phyloP scores from a whole-genome alignment of 2,797 vertebrate species.

The Dermochelys coriacea region DNA sequence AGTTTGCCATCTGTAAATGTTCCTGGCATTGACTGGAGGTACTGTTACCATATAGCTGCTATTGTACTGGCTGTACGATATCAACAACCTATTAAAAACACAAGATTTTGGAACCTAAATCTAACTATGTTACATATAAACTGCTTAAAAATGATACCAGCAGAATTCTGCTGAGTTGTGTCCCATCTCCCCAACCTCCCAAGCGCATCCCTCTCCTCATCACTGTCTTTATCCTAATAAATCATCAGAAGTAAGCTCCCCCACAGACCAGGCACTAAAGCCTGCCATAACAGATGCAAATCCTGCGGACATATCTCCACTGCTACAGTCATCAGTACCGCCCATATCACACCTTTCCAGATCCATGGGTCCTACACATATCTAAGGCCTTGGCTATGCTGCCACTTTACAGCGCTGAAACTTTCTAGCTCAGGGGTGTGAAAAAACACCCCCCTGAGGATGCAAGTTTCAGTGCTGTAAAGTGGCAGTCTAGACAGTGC shows the following conservation, averaged over 20 bases:
- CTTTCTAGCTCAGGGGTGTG: too few relatives aligned
- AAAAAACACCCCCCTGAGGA: too few relatives aligned
- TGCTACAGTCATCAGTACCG: not conserved
- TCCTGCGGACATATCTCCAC: too few relatives aligned
- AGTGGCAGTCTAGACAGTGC: too few relatives aligned
- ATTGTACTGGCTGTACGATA: slow-evolving; percentile 5
- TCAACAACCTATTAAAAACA: slow-evolving; percentile 27
- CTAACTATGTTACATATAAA: not conserved
- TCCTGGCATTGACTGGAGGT: not conserved
- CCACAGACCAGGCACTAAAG: too few relatives aligned
- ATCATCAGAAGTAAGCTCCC: too few relatives aligned
- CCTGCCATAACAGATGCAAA: too few relatives aligned
- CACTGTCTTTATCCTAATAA: not conserved
- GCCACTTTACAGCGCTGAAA: too few relatives aligned
- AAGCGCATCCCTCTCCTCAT: slow-evolving; percentile 33
- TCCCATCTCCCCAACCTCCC: not conserved
- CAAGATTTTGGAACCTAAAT: not conserved
- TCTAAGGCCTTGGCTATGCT: too few relatives aligned
- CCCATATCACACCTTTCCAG: not conserved
- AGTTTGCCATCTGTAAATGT: not conserved
- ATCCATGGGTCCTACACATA: not conserved
- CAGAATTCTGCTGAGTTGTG: slow-evolving; percentile 17
- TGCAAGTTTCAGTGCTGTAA: too few relatives aligned
- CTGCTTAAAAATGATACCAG: slow-evolving; percentile 8
- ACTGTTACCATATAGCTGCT: not conserved